Evolutionary conservation across 2,888 invertebrate genomes (phyloP), one percentile per base, ranked within the genome.

Genomic region (Carpatolechia fugitivella): DNA sequence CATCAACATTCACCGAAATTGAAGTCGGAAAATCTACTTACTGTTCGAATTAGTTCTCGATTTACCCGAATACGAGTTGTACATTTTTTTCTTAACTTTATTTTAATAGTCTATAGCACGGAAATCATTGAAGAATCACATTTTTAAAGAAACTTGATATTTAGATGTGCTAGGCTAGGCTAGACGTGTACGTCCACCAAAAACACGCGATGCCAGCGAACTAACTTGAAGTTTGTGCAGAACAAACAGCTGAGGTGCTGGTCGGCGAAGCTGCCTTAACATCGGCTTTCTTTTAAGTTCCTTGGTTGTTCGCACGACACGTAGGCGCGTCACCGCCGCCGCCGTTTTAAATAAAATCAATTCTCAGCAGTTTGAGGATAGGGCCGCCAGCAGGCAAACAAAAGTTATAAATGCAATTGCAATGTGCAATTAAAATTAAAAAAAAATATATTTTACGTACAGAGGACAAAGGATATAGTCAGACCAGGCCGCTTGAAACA

Each of bases 31-130:
- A 41, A 11, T 11, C 8, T n/a, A 80, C 86, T 85, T 72, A 87
- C 86, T 61, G 60, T 84, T 80, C 1, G 86, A 87, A 11, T 56
- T 56, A 0, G 80, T 85, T 50, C 77, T 74, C 29, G 72, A 67
- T 68, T 83, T 87, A 13, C 82, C 80, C 29, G 66, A 74, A 74
- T 80, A 85, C 82, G 83, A 24, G 0, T 29, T 84, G 46, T 61
- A 35, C 30, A 47, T 47, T n/a, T 47, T 47, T 47, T 5, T 20
- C n/a, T 20, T n/a, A n/a, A 33, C 10, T 33, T 11, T 33, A 6
- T n/a, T n/a, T n/a, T 16, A 38, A 38, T 16, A 38, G 8, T 20
- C 20, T 18, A 41, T 16, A 41, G 20, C 24, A 29, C n/a, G 3
- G 4, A 20, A 44, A 24, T 11, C 18, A n/a, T 20, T 24, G 1